Percentiles rank a stretch among this genome's conserved stretches.
These are phyloP conservation scores for Rhea pennata DNA, from an alignment of 2,113 vertebrate genomes.

Conservation along the genomic window DNA sequence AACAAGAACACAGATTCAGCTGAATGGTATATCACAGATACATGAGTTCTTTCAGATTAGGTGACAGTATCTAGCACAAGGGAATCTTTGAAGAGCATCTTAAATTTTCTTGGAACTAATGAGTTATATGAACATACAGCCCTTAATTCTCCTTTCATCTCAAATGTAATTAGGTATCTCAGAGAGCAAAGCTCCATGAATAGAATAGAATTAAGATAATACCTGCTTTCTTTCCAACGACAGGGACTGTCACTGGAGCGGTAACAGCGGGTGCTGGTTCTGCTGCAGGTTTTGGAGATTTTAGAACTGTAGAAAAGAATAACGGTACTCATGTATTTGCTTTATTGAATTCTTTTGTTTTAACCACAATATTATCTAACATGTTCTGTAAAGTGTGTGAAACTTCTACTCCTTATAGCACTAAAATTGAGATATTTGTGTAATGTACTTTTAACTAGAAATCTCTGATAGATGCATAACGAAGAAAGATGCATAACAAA, in stretches of 20 bases:
- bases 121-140: neutral
- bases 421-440: neutral
- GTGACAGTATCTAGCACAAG: neutral
- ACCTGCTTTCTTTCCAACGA: constrained; percentile 93
- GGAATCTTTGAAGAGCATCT: neutral
- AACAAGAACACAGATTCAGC: neutral
- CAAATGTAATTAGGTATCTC: neutral
- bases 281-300: constrained; percentile 73
- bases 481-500: neutral
- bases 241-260: constrained; percentile 85
- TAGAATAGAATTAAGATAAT: constrained; percentile 61
- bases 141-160: neutral
- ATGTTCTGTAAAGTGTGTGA: neutral
- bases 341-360: neutral
- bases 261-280: constrained; percentile 76
- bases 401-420: neutral
- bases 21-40: neutral
- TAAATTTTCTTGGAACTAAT: neutral
- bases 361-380: neutral
- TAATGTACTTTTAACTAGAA: neutral
- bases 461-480: neutral
- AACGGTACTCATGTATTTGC: neutral
- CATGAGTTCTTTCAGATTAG: neutral
- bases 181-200: neutral
- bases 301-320: constrained; percentile 69